Evolutionary conservation across 1,140 invertebrate species (phyloP).

Genomic region (Drosophila miranda): DNA sequence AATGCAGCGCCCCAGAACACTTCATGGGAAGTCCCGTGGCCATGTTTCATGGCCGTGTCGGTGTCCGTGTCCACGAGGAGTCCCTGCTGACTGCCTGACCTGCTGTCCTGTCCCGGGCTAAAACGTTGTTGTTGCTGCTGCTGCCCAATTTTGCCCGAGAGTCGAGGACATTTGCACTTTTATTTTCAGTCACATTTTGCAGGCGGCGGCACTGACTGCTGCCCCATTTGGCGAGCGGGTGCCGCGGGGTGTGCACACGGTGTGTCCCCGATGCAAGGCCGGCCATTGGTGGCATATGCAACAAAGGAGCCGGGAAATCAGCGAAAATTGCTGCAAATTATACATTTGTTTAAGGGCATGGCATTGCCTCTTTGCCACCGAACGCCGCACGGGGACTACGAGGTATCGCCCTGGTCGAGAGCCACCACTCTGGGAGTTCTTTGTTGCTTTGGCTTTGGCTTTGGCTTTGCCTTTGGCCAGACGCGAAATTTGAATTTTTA

Average conservation of each 20-base stretch:
- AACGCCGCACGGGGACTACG: not conserved
- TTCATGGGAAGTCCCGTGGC: too few relatives aligned
- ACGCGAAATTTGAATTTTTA: slow-evolving; percentile 79
- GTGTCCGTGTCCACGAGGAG: too few relatives aligned
- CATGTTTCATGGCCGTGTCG: too few relatives aligned
- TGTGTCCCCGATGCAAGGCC: not conserved
- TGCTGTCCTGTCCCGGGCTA: slow-evolving; percentile 23
- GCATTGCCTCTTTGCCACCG: too few relatives aligned
- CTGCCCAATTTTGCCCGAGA: slow-evolving; percentile 38
- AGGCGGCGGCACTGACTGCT: slow-evolving; percentile 2
- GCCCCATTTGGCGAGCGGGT: slow-evolving; percentile 13
- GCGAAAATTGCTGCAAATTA: too few relatives aligned
- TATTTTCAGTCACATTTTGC: slow-evolving; percentile 60
- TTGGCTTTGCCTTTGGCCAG: slow-evolving; percentile 35
- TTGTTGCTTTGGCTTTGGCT: slow-evolving; percentile 27
- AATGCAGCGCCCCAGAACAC: too few relatives aligned
- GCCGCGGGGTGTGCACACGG: not conserved
- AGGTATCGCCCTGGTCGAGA: slow-evolving; percentile 18
- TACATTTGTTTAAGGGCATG: too few relatives aligned
- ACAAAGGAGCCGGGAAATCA: too few relatives aligned
- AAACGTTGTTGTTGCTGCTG: slow-evolving; percentile 29
- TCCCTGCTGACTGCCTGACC: slow-evolving; percentile 32
- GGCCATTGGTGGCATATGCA: too few relatives aligned
- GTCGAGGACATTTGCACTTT: slow-evolving; percentile 75
- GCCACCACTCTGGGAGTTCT: not conserved